These are phyloP conservation scores for Apoda limacodes DNA, from an alignment of 2,888 invertebrate genomes.

Conservation along the genomic window DNA sequence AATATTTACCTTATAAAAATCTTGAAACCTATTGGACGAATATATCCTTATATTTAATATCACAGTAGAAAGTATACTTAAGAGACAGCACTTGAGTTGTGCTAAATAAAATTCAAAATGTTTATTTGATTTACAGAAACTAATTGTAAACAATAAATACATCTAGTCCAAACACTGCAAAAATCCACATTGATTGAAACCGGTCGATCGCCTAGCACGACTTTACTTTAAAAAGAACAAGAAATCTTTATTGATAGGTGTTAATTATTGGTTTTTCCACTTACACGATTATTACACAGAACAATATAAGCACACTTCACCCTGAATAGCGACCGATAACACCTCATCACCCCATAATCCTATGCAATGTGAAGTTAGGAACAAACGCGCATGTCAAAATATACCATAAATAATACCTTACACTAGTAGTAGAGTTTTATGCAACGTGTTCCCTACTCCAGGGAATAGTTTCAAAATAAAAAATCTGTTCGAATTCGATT, in stretches of 20 bases:
- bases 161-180: too few relatives aligned
- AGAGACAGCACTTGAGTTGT: conserved; percentile 27
- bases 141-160: conserved; percentile 17
- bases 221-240: conserved; percentile 32
- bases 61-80: too few relatives aligned
- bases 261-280: conserved; percentile 40
- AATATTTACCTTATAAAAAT: too few relatives aligned
- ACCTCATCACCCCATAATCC: conserved; percentile 66
- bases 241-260: conserved; percentile 25
- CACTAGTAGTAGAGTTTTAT: too few relatives aligned
- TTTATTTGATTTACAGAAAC: conserved; percentile 17
- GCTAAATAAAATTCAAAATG: conserved; percentile 21
- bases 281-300: conserved; percentile 26
- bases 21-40: too few relatives aligned
- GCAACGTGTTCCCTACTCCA: too few relatives aligned
- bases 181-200: conserved; percentile 34
- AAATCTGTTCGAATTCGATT: conserved; percentile 32
- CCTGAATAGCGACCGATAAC: conserved; percentile 62
- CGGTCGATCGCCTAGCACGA: conserved; percentile 30
- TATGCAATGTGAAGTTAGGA: conserved; percentile 58
- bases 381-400: conserved; percentile 62
- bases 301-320: conserved; percentile 46
- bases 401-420: conserved; percentile 65
- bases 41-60: too few relatives aligned
- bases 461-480: too few relatives aligned